phyloP scores from a whole-genome alignment of 2,888 invertebrate genomes.

The Ganaspis brasiliensis region DNA sequence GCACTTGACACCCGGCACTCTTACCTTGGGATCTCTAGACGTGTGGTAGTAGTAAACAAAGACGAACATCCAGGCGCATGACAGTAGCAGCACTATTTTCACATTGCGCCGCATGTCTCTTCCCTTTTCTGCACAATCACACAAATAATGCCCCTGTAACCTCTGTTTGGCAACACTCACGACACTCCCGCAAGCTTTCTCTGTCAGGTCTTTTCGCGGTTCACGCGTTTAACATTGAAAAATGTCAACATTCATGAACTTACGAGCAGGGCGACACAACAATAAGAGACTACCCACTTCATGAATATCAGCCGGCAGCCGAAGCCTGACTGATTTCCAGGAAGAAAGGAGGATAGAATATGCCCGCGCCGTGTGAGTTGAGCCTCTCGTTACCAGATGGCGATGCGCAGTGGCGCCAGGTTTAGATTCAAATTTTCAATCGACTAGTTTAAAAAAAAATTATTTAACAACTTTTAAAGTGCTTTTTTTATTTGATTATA shows the following conservation, averaged over 20 bases:
- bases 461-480: too few species aligned
- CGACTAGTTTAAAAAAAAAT: too few species aligned
- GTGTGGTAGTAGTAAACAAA: slow-evolving; percentile 85
- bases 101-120: slow-evolving; percentile 84
- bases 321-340: slow-evolving; percentile 72
- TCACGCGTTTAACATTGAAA: slow-evolving; percentile 51
- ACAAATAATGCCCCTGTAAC: slow-evolving; percentile 46
- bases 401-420: background rate
- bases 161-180: slow-evolving; percentile 49
- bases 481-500: too few species aligned
- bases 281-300: slow-evolving; percentile 60
- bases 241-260: slow-evolving; percentile 45
- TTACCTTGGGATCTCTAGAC: slow-evolving; percentile 83
- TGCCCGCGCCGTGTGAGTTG: background rate
- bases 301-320: slow-evolving; percentile 71
- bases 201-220: slow-evolving; percentile 41
- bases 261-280: slow-evolving; percentile 49
- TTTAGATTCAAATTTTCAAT: background rate
- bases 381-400: background rate
- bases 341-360: slow-evolving; percentile 25
- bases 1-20: slow-evolving; percentile 53
- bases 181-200: background rate
- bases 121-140: slow-evolving; percentile 15
- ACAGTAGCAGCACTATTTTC: slow-evolving; percentile 84
- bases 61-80: slow-evolving; percentile 85